These are phyloP conservation scores for Liopterus haemorrhoidalis DNA, from an alignment of 2,888 invertebrate genomes.

Conservation along the genomic window DNA sequence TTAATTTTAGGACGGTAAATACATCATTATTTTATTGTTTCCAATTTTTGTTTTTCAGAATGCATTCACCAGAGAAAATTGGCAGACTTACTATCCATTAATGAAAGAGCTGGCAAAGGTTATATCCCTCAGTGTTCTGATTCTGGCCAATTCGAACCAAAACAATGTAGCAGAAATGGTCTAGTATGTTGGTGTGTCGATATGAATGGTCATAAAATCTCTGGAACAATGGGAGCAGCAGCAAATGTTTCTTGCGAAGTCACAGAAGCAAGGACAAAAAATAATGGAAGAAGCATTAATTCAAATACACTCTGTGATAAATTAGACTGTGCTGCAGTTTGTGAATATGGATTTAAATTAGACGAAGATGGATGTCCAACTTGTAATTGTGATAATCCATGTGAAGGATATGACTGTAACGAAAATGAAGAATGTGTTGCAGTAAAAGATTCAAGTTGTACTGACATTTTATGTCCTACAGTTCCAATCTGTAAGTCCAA, in stretches of 20 bases:
- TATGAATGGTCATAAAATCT: constrained; percentile 67
- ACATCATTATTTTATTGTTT: background rate
- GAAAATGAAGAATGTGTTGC: constrained; percentile 68
- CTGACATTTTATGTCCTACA: constrained; percentile 59
- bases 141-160: constrained; percentile 65
- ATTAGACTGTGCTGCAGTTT: constrained; percentile 73
- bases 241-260: constrained; percentile 60
- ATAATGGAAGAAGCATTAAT: constrained; percentile 40
- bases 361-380: constrained; percentile 68
- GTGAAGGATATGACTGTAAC: constrained; percentile 68
- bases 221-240: constrained; percentile 74
- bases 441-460: constrained; percentile 64
- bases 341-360: constrained; percentile 77
- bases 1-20: background rate
- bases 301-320: constrained; percentile 53
- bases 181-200: constrained; percentile 87
- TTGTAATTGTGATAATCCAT: constrained; percentile 81
- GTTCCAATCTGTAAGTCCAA: constrained; percentile 68
- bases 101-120: constrained; percentile 73
- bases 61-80: constrained; percentile 73
- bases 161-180: constrained; percentile 78
- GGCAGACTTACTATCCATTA: constrained; percentile 69
- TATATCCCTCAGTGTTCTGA: constrained; percentile 75
- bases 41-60: constrained; percentile 41
- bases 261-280: constrained; percentile 38